phyloP scores from a whole-genome alignment of 1,140 invertebrate species.

The Laupala kohalensis region DNA sequence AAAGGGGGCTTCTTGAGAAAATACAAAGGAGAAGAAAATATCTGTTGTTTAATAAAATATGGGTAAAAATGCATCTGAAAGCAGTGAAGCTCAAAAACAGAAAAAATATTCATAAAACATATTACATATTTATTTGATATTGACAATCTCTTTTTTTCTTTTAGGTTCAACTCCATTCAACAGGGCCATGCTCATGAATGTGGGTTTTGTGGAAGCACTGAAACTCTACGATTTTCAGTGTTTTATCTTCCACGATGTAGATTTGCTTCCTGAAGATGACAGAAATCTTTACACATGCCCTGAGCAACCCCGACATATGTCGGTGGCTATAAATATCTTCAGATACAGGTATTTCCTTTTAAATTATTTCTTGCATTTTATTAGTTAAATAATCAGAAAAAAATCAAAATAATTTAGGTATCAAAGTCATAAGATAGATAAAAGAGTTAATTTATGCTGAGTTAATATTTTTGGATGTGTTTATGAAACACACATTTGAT shows the following conservation, averaged over 20 bases:
- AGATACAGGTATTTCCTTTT: constrained; percentile 73
- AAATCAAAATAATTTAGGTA: too few species aligned
- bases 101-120: neutral
- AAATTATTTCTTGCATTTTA: too few species aligned
- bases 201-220: constrained; percentile 79
- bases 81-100: neutral
- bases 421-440: too few species aligned
- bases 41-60: too few species aligned
- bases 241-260: constrained; percentile 93
- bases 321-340: constrained; percentile 82
- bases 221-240: constrained; percentile 69
- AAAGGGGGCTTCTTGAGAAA: too few species aligned
- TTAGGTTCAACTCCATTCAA: constrained; percentile 64
- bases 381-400: too few species aligned
- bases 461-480: too few species aligned
- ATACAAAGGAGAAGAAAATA: too few species aligned
- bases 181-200: constrained; percentile 85
- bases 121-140: neutral
- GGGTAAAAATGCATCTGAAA: too few species aligned
- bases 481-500: too few species aligned
- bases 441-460: too few species aligned
- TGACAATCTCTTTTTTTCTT: constrained; percentile 16
- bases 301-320: constrained; percentile 85
- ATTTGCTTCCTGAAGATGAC: constrained; percentile 85
- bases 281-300: constrained; percentile 84